Conservation (phyloP, 2,888 invertebrate species). For the Drosophila tripunctata region DNA sequence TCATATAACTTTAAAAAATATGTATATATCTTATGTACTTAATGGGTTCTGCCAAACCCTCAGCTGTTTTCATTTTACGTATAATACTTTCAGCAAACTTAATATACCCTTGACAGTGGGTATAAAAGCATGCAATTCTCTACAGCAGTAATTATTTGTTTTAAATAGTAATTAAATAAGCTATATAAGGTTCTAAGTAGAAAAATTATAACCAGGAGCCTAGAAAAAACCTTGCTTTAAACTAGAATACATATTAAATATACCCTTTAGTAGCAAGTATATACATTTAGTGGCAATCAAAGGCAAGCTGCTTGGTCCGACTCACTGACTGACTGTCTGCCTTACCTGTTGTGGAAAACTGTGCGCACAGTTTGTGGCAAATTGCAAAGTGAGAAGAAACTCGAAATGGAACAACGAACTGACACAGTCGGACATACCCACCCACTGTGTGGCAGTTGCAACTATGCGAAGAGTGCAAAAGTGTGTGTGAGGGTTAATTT, state of each 20-base stretch:
- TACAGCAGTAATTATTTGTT: too few relatives aligned
- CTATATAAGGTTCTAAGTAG: too few relatives aligned
- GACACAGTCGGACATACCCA: slow-evolving; percentile 69
- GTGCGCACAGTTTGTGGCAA: slow-evolving; percentile 19
- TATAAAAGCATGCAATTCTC: too few relatives aligned
- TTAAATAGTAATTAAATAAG: too few relatives aligned
- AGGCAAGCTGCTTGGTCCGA: slow-evolving; percentile 54
- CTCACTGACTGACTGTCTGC: slow-evolving; percentile 20
- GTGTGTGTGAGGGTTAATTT: slow-evolving; percentile 54
- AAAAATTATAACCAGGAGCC: too few relatives aligned
- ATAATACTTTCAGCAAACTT: too few relatives aligned
- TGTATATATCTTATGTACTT: too few relatives aligned
- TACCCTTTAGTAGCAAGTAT: not conserved
- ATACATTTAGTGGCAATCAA: not conserved
- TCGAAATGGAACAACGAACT: slow-evolving; percentile 18
- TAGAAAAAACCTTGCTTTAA: too few relatives aligned
- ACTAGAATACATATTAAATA: not conserved
- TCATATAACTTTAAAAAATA: too few relatives aligned
- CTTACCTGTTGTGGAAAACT: slow-evolving; percentile 66
- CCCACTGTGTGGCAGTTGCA: slow-evolving; percentile 58
- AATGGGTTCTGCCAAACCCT: too few relatives aligned
- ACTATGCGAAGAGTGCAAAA: not conserved
- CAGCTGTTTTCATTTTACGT: too few relatives aligned
- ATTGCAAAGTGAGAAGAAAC: slow-evolving; percentile 27
- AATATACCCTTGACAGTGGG: too few relatives aligned